Evolutionary conservation across 53 echinoderm and acorn worm genomes (phyloP).

Genomic region (Henricia sp.): DNA sequence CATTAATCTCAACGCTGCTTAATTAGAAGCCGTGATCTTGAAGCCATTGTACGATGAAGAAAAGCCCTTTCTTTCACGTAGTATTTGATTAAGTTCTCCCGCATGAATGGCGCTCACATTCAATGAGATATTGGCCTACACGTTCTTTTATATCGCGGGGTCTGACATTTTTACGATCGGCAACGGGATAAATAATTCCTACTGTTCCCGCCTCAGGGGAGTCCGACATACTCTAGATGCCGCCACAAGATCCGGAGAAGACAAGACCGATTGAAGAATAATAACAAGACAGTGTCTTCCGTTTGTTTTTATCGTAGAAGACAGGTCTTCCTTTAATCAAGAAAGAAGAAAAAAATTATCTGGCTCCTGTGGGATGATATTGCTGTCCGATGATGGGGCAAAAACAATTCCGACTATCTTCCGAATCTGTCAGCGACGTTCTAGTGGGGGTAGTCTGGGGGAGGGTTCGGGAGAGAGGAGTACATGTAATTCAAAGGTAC

Average conservation of each 20-base stretch:
- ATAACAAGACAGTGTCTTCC: background rate
- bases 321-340: background rate
- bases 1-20: too few relatives aligned
- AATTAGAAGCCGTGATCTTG: too few relatives aligned
- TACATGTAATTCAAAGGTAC: background rate
- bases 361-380: constrained; percentile 5
- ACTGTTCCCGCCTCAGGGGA: background rate
- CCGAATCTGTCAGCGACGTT: background rate
- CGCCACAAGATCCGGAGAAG: background rate
- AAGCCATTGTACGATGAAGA: too few relatives aligned
- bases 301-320: background rate
- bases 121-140: too few relatives aligned
- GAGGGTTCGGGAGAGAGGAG: background rate
- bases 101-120: too few relatives aligned
- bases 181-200: background rate
- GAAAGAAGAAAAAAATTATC: too few relatives aligned
- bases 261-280: background rate
- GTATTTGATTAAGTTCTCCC: too few relatives aligned
- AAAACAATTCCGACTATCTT: constrained; percentile 10
- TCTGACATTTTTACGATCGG: constrained; percentile 3
- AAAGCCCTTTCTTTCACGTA: too few relatives aligned
- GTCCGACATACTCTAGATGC: constrained; percentile 3
- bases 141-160: too few relatives aligned
- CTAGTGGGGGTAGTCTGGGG: background rate
- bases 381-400: background rate